Base-by-base conservation (phyloP, 2,888 invertebrate species). In the Rhopalosiphum nymphaeae region DNA sequence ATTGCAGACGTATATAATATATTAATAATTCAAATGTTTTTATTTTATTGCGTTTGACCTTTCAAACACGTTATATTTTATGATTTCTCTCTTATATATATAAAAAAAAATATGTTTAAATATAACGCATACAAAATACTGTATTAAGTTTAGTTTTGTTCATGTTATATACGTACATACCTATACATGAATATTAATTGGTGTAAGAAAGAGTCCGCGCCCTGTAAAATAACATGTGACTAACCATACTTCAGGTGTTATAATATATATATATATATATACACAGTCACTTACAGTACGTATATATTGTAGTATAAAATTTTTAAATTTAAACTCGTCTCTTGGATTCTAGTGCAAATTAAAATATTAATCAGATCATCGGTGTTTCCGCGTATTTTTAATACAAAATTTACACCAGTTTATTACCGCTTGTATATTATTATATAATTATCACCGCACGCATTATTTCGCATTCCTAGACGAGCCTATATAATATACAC, bases 311-410 rank as follows among this genome's bases (percentile, higher is more conserved):
- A 78, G 36, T 16, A 36, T 16, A 78, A 36, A 9, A 36, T 21
- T 36, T 67, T 36, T 78, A 36, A 78, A 36, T 21, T 78, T 78
- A 36, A 16, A 67, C 36, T 67, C 67, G 67, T n/a, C 61, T 67
- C n/a, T 4, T 67, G 67, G 67, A 67, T 67, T 67, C 36, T 78
- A 36, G 78, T 78, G 36, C 78, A 36, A 78, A 36, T 36, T 78
- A 78, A 78, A 78, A 78, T 78, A 78, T 78, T 78, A 78, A 78
- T 78, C 78, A 78, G 78, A 78, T 78, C 78, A 78, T 78, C 36
- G 36, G 36, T 21, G 36, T 78, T 78, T 78, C 36, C 36, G n/a
- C 67, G 36, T 67, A 29, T 1, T 0, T 5, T 1, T 36, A 21
- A 36, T 78, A 36, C 36, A 78, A 36, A 78, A 36, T 21, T 1